Conservation (phyloP, 2,888 invertebrate genomes). For the Pristionchus exspectatus region DNA sequence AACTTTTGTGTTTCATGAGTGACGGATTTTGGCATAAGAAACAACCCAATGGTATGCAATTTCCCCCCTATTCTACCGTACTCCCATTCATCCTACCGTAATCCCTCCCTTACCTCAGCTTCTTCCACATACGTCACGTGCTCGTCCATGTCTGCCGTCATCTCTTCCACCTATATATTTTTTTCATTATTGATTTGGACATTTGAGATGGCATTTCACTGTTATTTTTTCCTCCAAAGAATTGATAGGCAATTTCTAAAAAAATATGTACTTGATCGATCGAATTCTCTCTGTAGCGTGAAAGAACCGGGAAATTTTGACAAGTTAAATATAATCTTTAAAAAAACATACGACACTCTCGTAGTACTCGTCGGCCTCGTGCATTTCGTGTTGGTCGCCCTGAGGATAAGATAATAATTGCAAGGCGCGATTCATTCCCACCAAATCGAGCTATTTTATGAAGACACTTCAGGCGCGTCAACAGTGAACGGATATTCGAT, state of each 20-base stretch:
- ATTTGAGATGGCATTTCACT: too few relatives aligned
- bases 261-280: too few relatives aligned
- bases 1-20: too few relatives aligned
- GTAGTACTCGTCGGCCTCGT: conserved; percentile 39
- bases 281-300: too few relatives aligned
- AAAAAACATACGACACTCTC: conserved; percentile 40
- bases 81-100: neutral
- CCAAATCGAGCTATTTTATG: neutral
- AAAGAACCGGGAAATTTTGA: too few relatives aligned
- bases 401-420: neutral
- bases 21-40: too few relatives aligned
- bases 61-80: neutral
- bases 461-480: too few relatives aligned
- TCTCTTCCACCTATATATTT: conserved; percentile 37
- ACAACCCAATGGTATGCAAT: too few relatives aligned
- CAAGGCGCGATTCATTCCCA: neutral
- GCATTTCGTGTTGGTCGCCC: neutral
- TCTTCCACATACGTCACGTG: conserved; percentile 31
- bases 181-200: neutral
- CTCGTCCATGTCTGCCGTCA: conserved; percentile 38
- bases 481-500: too few relatives aligned
- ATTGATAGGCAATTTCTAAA: too few relatives aligned
- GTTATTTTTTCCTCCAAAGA: too few relatives aligned
- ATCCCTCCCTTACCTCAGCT: neutral
- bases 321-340: neutral